These are phyloP conservation scores for Akabosia matsudoensis DNA, from an alignment of 1,140 invertebrate species.

Conservation along the genomic window DNA sequence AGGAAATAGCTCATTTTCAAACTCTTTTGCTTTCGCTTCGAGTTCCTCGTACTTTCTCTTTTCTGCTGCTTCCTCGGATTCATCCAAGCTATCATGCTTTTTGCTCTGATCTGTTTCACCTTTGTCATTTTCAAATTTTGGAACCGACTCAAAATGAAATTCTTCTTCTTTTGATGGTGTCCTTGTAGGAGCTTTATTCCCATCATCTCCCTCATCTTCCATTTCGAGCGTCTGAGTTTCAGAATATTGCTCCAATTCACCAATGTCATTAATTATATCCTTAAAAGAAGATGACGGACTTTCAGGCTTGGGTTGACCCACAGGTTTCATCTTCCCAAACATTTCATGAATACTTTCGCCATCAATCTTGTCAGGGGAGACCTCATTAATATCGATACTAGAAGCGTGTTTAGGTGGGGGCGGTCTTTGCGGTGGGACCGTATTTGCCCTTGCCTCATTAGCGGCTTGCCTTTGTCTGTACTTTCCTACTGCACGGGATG, in stretches of 20 bases:
- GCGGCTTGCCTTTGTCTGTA: constrained; percentile 72
- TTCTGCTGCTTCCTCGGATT: neutral
- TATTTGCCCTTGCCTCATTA: constrained; percentile 54
- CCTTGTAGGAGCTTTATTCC: constrained; percentile 6
- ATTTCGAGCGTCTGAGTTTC: constrained; percentile 10
- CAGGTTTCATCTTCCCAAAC: neutral
- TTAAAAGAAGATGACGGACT: neutral
- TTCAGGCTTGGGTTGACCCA: neutral
- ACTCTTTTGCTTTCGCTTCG: constrained; percentile 4
- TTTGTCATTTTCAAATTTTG: neutral
- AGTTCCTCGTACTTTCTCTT: neutral
- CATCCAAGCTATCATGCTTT: neutral
- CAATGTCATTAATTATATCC: neutral
- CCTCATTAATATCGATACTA: constrained; percentile 14
- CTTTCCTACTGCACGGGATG: constrained; percentile 74
- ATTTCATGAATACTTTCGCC: neutral
- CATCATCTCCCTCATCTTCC: neutral
- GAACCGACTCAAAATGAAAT: constrained; percentile 9
- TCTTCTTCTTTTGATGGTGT: constrained; percentile 13
- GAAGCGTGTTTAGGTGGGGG: constrained; percentile 36
- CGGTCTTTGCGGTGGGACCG: constrained; percentile 39
- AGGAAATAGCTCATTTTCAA: constrained; percentile 18
- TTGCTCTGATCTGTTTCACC: neutral
- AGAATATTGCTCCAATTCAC: neutral
- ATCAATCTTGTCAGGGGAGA: neutral